Percentiles rank a stretch among this genome's conserved stretches.
phyloP scores from a whole-genome alignment of 2,797 vertebrate genomes.

The Brachymystax lenok region DNA sequence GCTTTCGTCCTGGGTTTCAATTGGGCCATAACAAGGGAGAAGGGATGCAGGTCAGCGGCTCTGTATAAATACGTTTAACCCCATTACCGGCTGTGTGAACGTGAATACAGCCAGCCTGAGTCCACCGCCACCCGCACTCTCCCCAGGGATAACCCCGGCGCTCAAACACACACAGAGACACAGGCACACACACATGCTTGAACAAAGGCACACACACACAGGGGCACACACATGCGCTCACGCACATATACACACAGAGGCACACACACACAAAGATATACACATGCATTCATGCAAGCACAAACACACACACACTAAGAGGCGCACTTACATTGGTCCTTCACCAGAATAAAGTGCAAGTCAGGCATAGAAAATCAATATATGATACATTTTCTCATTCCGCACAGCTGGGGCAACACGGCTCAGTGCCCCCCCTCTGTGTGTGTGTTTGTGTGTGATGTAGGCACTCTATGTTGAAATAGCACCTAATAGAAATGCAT shows the following conservation, averaged over 20 bases:
- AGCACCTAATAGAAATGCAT: slow-evolving; percentile 59
- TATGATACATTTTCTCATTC: slow-evolving; percentile 56
- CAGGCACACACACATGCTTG: slow-evolving; percentile 9
- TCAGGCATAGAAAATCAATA: slow-evolving; percentile 55
- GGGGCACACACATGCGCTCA: slow-evolving; percentile 22
- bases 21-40: slow-evolving; percentile 53
- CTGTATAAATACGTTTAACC: slow-evolving; percentile 60
- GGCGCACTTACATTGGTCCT: background rate
- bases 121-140: slow-evolving; percentile 33
- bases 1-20: slow-evolving; percentile 33
- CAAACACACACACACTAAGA: slow-evolving; percentile 14
- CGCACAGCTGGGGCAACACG: slow-evolving; percentile 39
- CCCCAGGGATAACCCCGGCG: slow-evolving; percentile 30
- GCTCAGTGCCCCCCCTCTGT: slow-evolving; percentile 10
- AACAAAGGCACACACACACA: slow-evolving; percentile 5
- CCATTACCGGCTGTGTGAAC: slow-evolving; percentile 56
- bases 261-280: slow-evolving; percentile 10
- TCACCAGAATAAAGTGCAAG: slow-evolving; percentile 43
- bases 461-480: slow-evolving; percentile 52
- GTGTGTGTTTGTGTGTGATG: slow-evolving; percentile 18
- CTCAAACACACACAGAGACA: slow-evolving; percentile 25
- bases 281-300: slow-evolving; percentile 33
- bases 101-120: slow-evolving; percentile 50
- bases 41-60: slow-evolving; percentile 59
- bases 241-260: slow-evolving; percentile 25